phyloP scores from a whole-genome alignment of 1,140 invertebrate genomes.

The Calliopsis andreniformis region DNA sequence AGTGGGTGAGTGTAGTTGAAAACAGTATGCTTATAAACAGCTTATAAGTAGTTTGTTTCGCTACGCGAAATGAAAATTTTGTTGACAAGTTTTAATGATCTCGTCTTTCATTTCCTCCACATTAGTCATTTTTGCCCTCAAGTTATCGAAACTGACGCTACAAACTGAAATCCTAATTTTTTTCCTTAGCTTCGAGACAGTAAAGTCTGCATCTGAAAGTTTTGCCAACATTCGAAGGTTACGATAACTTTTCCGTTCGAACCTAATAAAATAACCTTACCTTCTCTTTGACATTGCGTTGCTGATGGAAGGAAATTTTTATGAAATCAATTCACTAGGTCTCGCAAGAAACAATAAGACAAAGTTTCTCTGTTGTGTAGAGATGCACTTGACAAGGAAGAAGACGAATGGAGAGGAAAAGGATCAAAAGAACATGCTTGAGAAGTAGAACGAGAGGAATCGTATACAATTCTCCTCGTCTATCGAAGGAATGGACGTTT shows the following conservation, averaged over 20 bases:
- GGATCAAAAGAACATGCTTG: constrained; percentile 4
- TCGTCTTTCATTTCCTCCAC: constrained; percentile 32
- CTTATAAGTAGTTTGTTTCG: constrained; percentile 8
- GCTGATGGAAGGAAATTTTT: constrained; percentile 17
- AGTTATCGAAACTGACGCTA: neutral
- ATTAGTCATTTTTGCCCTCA: constrained; percentile 27
- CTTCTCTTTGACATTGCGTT: too few relatives aligned
- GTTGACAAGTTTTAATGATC: neutral
- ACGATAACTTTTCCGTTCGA: neutral
- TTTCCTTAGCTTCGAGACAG: constrained; percentile 26
- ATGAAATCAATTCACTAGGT: constrained; percentile 27
- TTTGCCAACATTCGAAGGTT: constrained; percentile 6
- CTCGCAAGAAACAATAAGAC: constrained; percentile 24
- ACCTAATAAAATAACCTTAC: neutral
- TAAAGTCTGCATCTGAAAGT: constrained; percentile 50
- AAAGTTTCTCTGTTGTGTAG: neutral
- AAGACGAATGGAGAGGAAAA: constrained; percentile 30
- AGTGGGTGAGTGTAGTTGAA: constrained; percentile 6
- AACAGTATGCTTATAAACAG: constrained; percentile 17
- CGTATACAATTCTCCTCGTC: constrained; percentile 30
- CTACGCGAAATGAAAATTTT: constrained; percentile 33
- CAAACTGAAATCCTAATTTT: constrained; percentile 47
- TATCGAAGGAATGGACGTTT: neutral
- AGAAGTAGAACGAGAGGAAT: neutral
- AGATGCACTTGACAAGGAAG: constrained; percentile 13